Conservation (phyloP, 2,888 invertebrate species). For the Hypercompe scribonia region DNA sequence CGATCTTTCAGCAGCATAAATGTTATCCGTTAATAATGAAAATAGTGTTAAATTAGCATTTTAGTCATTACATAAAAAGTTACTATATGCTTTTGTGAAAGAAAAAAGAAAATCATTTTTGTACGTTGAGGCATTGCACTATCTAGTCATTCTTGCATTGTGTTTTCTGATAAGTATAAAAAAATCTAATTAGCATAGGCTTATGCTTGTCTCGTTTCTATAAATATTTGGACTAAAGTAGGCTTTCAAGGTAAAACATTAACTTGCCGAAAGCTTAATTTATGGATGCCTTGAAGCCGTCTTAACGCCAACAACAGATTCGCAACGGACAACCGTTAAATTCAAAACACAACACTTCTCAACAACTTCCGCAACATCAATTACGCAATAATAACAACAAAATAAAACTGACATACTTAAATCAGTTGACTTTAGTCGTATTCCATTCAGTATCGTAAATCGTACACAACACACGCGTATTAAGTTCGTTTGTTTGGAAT, state of each 20-base stretch:
- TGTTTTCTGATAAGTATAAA: conserved; percentile 12
- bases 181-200: background rate
- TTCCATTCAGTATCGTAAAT: conserved; percentile 54
- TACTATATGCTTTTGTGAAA: background rate
- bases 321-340: conserved; percentile 60
- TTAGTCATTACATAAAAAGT: background rate
- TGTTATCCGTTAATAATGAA: conserved; percentile 8
- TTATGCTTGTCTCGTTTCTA: conserved; percentile 31
- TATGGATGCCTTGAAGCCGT: conserved; percentile 60
- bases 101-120: background rate
- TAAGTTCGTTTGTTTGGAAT: conserved; percentile 38
- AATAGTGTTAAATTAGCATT: conserved; percentile 9
- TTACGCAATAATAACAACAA: conserved; percentile 58
- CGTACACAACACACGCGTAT: conserved; percentile 52
- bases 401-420: conserved; percentile 77
- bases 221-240: conserved; percentile 42
- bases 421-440: conserved; percentile 64
- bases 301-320: conserved; percentile 56
- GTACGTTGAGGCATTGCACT: background rate
- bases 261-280: conserved; percentile 57
- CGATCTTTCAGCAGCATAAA: background rate
- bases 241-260: conserved; percentile 53
- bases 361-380: conserved; percentile 56
- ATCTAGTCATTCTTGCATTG: background rate
- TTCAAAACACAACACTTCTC: conserved; percentile 60